Evolutionary conservation across 2,888 invertebrate genomes (phyloP).

Genomic region (Andrena trimmerana): DNA sequence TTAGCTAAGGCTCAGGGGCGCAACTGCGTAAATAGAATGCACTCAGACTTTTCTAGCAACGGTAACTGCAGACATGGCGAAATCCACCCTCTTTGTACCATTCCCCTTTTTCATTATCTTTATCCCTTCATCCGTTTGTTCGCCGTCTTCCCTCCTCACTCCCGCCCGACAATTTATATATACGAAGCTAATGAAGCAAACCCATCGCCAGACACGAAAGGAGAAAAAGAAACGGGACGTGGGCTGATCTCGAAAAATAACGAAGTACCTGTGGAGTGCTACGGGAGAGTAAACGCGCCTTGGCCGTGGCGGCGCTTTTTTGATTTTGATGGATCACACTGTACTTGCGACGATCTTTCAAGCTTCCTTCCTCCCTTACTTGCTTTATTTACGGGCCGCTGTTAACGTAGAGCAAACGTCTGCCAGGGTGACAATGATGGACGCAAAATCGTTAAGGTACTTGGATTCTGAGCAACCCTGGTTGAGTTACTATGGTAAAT

Average conservation of each 20-base stretch:
- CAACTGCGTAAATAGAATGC: constrained; percentile 20
- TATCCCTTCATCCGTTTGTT: constrained; percentile 10
- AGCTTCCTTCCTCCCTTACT: constrained; percentile 25
- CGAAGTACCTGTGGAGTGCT: constrained; percentile 61
- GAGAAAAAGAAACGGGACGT: constrained; percentile 30
- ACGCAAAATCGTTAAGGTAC: constrained; percentile 54
- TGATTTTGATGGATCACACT: constrained; percentile 76
- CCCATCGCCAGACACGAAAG: constrained; percentile 24
- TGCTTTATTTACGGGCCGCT: constrained; percentile 35
- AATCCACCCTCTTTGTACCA: constrained; percentile 6
- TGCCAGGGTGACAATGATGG: constrained; percentile 58
- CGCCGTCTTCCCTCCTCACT: neutral
- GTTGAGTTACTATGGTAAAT: neutral
- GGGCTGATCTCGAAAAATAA: constrained; percentile 65
- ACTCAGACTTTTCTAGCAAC: constrained; percentile 23
- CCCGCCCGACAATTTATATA: constrained; percentile 8
- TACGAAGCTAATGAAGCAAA: constrained; percentile 51
- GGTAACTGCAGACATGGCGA: constrained; percentile 3
- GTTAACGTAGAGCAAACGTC: constrained; percentile 45
- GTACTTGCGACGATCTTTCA: constrained; percentile 48
- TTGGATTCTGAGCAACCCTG: constrained; percentile 15
- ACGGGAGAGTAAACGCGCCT: constrained; percentile 59
- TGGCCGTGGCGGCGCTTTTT: constrained; percentile 56
- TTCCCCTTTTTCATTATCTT: constrained; percentile 17
- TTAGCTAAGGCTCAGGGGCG: neutral